These are phyloP conservation scores for Enteromius fasciolatus DNA, from an alignment of 2,797 vertebrate genomes.

Conservation along the genomic window DNA sequence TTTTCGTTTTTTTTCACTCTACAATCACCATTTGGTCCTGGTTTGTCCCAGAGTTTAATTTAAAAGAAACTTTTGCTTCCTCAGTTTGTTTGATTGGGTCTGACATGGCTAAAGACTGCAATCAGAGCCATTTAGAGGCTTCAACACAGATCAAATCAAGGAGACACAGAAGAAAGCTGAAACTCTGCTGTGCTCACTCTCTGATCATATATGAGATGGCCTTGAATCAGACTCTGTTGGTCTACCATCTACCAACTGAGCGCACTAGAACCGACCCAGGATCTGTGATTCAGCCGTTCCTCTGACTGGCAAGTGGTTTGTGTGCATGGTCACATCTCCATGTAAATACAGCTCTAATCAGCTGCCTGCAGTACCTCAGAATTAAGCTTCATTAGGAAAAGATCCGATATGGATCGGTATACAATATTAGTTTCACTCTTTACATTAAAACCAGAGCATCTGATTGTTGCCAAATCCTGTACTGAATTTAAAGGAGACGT, in stretches of 20 bases:
- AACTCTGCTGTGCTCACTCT: conserved; percentile 44
- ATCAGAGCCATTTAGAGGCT: conserved; percentile 80
- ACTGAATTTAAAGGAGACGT: background rate
- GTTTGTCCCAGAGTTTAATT: conserved; percentile 74
- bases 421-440: conserved; percentile 34
- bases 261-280: conserved; percentile 16
- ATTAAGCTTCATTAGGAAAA: conserved; percentile 26
- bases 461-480: conserved; percentile 13
- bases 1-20: conserved; percentile 62
- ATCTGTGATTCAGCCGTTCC: conserved; percentile 18
- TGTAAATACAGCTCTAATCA: conserved; percentile 42
- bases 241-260: conserved; percentile 20
- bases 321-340: conserved; percentile 35
- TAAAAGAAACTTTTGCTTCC: conserved; percentile 78
- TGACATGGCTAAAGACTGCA: conserved; percentile 83
- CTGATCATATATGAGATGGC: conserved; percentile 38
- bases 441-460: conserved; percentile 31
- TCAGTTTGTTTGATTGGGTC: conserved; percentile 80
- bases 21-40: conserved; percentile 67
- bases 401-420: conserved; percentile 24
- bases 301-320: conserved; percentile 30
- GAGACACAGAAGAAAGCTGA: conserved; percentile 74
- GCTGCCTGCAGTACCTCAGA: conserved; percentile 13
- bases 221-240: conserved; percentile 35
- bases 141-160: conserved; percentile 83